These are phyloP conservation scores for Battus philenor DNA, from an alignment of 1,140 invertebrate species.

Conservation along the genomic window DNA sequence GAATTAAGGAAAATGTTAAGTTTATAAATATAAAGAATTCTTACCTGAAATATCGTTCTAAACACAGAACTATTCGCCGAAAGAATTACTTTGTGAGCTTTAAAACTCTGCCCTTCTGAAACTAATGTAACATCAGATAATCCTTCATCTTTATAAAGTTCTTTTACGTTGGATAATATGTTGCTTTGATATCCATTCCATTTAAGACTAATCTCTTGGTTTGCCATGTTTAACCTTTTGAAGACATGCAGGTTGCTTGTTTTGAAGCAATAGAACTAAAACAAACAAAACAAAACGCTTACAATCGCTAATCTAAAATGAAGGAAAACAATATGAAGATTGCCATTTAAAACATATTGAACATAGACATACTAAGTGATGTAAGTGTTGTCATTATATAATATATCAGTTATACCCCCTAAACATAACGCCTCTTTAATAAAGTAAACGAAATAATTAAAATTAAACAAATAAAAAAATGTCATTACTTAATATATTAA, in stretches of 20 bases:
- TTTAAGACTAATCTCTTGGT: conserved; percentile 79
- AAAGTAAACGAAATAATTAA: no score
- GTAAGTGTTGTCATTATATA: no score
- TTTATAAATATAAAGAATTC: neutral
- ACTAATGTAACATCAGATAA: conserved; percentile 83
- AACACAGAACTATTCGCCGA: conserved; percentile 85
- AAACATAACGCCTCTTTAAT: no score
- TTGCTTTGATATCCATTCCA: conserved; percentile 82
- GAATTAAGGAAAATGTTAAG: conserved; percentile 7
- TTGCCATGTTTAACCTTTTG: conserved; percentile 47
- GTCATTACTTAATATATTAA: no score
- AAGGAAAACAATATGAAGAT: conserved; percentile 9
- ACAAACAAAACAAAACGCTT: conserved; percentile 12
- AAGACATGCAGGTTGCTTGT: conserved; percentile 29
- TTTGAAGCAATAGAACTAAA: conserved; percentile 13
- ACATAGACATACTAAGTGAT: neutral
- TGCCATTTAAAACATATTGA: conserved; percentile 1
- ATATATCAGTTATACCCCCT: no score
- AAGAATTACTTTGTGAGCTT: conserved; percentile 84
- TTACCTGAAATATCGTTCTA: conserved; percentile 80
- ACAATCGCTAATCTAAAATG: conserved; percentile 5
- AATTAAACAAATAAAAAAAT: no score
- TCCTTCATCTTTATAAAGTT: conserved; percentile 80
- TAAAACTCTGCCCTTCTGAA: conserved; percentile 81
- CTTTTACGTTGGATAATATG: conserved; percentile 79